These are phyloP conservation scores for Euclidia mi DNA, from an alignment of 2,888 invertebrate species.

Conservation along the genomic window DNA sequence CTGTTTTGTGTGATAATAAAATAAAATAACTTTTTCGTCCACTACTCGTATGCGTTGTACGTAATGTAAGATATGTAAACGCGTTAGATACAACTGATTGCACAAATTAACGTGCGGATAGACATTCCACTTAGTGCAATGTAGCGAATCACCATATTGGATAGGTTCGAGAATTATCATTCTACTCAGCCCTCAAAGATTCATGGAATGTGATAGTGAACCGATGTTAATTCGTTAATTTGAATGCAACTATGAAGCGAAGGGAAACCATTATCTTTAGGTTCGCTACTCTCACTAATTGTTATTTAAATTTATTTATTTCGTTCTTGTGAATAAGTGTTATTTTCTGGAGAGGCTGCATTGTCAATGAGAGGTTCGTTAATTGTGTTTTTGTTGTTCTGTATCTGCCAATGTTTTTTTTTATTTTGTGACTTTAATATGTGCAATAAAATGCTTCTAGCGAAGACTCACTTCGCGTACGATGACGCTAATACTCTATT, in stretches of 20 bases:
- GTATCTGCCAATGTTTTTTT: too few species aligned
- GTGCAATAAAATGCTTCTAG: too few species aligned
- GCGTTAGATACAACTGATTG: conserved; percentile 21
- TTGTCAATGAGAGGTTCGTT: neutral
- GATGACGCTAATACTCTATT: too few species aligned
- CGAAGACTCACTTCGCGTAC: too few species aligned
- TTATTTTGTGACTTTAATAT: too few species aligned
- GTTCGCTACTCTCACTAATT: conserved; percentile 45
- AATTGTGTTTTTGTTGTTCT: too few species aligned
- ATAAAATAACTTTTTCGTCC: conserved; percentile 1
- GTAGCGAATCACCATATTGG: conserved; percentile 36
- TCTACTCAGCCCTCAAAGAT: conserved; percentile 43
- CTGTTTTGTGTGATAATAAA: too few species aligned
- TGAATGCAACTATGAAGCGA: conserved; percentile 49
- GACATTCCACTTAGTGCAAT: conserved; percentile 42
- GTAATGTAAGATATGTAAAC: conserved; percentile 25
- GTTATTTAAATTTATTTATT: conserved; percentile 23
- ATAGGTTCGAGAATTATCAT: conserved; percentile 49
- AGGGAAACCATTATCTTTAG: conserved; percentile 32
- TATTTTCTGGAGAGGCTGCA: neutral
- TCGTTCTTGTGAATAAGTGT: conserved; percentile 1
- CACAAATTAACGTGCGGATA: conserved; percentile 48
- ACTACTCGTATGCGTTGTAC: neutral
- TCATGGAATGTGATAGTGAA: conserved; percentile 55
- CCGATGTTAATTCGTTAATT: conserved; percentile 53